Evolutionary conservation across 2,113 vertebrate genomes (phyloP), one percentile per base, ranked within the genome.

Genomic region (Aspidoscelis tigris): DNA sequence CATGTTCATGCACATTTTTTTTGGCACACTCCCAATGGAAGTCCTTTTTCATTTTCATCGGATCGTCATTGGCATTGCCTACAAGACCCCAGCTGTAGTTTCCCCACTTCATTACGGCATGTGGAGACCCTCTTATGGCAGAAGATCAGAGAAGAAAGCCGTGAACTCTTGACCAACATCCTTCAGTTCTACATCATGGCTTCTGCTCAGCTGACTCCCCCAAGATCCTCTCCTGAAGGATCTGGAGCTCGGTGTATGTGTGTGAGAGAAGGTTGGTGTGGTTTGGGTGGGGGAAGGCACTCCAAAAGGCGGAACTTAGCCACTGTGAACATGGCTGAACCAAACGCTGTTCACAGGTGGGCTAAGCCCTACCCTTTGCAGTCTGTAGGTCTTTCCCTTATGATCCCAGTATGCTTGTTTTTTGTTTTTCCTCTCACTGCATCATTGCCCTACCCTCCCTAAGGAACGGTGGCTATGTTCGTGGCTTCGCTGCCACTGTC

Each of bases 241-340:
- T 4, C 14, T 33, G 2, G 4, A 33, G 7, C 9, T 47, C 26
- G 6, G 65, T 66, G 22, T 66, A 61, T 66, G 22, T 24, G 4
- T 24, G 65, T 8, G 22, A 50, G 33, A 74, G 12, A 69, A 41
- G 81, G 70, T 82, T 9, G 8, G 43, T 71, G 71, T 1, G 79
- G 73, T 82, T 21, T 65, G 61, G 16, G 22, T 12, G 7, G 33
- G 78, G 68, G 2, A 86, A 80, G 26, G 72, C 92, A 87, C 86
- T 87, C 85, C 87, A 61, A 94, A 96, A 89, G 95, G 97, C 97
- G 97, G 97, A 98, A 98, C 97, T 98, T 98, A 98, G 97, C 97
- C 97, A 98, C 97, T 98, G 97, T 98, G 97, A 98, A 98, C 97
- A 98, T 80, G 93, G 89, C 73, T n/a, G 65, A 72, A 88, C 91